Evolutionary conservation across 2,797 vertebrate genomes (phyloP), one percentile per base, ranked within the genome.

Genomic region (Arrhamphus sclerolepis): DNA sequence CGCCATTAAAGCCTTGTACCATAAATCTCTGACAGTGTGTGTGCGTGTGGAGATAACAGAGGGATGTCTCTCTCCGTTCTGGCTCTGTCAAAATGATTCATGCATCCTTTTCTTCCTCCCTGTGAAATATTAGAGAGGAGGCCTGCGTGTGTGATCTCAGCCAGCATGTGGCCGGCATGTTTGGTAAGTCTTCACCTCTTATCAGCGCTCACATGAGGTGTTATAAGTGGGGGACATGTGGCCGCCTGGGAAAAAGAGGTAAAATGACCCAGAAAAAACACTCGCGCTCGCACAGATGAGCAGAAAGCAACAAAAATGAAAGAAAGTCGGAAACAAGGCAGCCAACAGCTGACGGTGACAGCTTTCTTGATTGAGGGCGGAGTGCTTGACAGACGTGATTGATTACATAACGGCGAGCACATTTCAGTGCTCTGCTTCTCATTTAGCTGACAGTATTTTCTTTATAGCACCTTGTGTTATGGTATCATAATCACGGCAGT

Each of bases 31-130:
- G 80, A 77, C 86, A 78, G 80, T 66, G 75, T 19, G 48, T 76
- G 83, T 88, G 84, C 77, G 81, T 75, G 87, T 83, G 83, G 50
- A 90, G 89, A 90, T 90, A 90, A 90, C 84, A 24, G 81, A 87
- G 81, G 72, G 84, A 87, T 73, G 88, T 89, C 90, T 87, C 84
- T 85, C 86, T 88, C 84, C 60, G 83, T 90, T 90, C 85, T 81
- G 72, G 51, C 86, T 84, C 80, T 77, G 85, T 86, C 89, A 87
- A 70, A 29, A 85, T 90, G 90, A 91, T 90, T 81, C 64, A 91
- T 90, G 84, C 66, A 29, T 53, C 58, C 77, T 66, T 89, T 89
- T 90, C 83, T 89, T 85, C 82, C 56, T 62, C 43, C 28, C 19
- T 57, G 75, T 85, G 87, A 90, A 87, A 87, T 88, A 89, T 87